Percentiles rank a stretch among this genome's conserved stretches.
Evolutionary conservation across 2,888 invertebrate species (phyloP).

Genomic region (Pollenia labialis): DNA sequence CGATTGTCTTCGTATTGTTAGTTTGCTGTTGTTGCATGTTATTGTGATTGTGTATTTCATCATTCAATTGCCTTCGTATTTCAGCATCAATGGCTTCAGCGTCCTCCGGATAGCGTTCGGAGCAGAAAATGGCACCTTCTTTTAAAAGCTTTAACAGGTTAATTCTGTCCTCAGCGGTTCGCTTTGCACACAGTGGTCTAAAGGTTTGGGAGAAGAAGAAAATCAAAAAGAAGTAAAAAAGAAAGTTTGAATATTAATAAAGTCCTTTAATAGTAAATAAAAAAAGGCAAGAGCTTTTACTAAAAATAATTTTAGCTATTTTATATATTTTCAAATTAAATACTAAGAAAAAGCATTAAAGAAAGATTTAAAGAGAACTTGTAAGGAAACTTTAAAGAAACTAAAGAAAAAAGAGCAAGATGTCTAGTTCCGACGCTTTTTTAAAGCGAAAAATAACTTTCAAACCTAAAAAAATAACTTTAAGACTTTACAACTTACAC

Average conservation of each 20-base stretch:
- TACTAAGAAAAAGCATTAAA: neutral
- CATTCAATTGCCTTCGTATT: constrained; percentile 80
- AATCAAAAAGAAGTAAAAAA: constrained; percentile 19
- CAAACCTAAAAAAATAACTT: too few relatives aligned
- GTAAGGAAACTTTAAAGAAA: too few relatives aligned
- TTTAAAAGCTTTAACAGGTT: constrained; percentile 90
- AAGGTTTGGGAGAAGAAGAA: constrained; percentile 39
- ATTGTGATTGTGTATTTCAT: constrained; percentile 76
- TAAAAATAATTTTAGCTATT: neutral
- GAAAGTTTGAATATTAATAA: constrained; percentile 18
- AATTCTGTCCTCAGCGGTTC: constrained; percentile 94
- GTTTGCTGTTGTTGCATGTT: constrained; percentile 73
- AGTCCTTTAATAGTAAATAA: neutral
- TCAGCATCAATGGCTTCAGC: constrained; percentile 83
- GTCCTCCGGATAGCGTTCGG: constrained; percentile 83
- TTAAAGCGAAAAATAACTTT: too few relatives aligned
- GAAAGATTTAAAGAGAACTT: too few relatives aligned
- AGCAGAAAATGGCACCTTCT: constrained; percentile 83
- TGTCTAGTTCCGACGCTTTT: too few relatives aligned
- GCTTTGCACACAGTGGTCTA: constrained; percentile 91
- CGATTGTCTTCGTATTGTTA: constrained; percentile 79
- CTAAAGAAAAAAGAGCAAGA: too few relatives aligned
- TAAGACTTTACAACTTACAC: too few relatives aligned
- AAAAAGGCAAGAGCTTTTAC: neutral
- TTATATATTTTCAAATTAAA: neutral